Conservation (phyloP, 2,797 vertebrate species). For the Remorina albescens region DNA sequence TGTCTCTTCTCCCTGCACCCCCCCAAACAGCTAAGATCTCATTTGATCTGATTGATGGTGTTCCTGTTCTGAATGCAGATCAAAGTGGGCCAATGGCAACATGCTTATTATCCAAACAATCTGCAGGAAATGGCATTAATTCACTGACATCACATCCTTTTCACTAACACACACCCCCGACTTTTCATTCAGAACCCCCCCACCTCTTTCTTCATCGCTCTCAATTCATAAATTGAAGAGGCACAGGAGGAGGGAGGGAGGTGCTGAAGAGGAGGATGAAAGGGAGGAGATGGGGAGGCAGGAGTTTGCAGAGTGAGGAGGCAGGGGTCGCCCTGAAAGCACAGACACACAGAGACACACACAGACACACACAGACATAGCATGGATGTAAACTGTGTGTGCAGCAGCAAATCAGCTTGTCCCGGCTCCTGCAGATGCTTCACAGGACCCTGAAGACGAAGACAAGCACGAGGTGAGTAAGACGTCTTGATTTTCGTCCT, state of each 20-base stretch:
- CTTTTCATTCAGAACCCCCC: too few relatives aligned
- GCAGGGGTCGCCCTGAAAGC: constrained; percentile 62
- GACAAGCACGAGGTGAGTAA: constrained; percentile 50
- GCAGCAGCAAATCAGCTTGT: constrained; percentile 67
- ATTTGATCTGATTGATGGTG: constrained; percentile 38
- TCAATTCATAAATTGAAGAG: constrained; percentile 6
- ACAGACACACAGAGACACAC: constrained; percentile 24
- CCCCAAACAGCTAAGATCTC: constrained; percentile 20
- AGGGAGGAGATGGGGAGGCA: constrained; percentile 43
- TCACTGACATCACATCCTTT: constrained; percentile 4
- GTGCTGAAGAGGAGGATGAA: constrained; percentile 10
- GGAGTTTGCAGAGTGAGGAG: constrained; percentile 46
- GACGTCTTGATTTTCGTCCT: not conserved
- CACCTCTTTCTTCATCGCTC: not conserved
- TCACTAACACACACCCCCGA: not conserved
- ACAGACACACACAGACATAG: constrained; percentile 52
- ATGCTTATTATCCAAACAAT: constrained; percentile 34
- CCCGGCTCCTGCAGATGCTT: constrained; percentile 58
- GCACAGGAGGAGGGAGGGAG: constrained; percentile 11
- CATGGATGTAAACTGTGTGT: constrained; percentile 58
- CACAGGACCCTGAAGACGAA: constrained; percentile 54
- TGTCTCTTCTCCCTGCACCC: not conserved
- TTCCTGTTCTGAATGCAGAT: constrained; percentile 31
- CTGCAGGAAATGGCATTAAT: constrained; percentile 53
- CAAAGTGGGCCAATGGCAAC: constrained; percentile 48